Evolutionary conservation across 2,888 invertebrate species (phyloP), one percentile per base, ranked within the genome.

Genomic region (Eucera pruinosa): DNA sequence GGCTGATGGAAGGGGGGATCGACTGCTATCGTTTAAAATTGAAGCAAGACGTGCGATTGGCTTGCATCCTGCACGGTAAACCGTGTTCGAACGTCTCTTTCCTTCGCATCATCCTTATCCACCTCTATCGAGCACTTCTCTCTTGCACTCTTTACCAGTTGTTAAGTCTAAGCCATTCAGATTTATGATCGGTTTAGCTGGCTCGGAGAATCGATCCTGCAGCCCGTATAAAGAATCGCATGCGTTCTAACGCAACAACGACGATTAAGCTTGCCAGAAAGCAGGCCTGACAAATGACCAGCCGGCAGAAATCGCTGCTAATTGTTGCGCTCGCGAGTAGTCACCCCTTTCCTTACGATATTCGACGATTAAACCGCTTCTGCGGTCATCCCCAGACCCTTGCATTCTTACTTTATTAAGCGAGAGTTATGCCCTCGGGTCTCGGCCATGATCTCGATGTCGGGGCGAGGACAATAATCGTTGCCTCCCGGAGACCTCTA

Each of bases 131-230:
- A 54, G 13, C 2, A 11, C 11, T 20, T 43, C 25, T 20, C 39
- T n/a, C n/a, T 36, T 13, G 6, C 20, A 13, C 20, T n/a, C 20
- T 7, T n/a, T 13, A 2, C 23, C 60, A 33, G 45, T 50, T n/a
- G 76, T 78, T 76, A 15, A 61, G 27, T 64, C 54, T 84, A 86
- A 86, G 80, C 81, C 80, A 82, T 73, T 85, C 81, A 73, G 85
- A 89, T 89, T 89, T 89, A 88, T 81, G 87, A 87, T 88, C 86
- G 86, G 82, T 85, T 88, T 84, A 86, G 76, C 47, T 60, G 48
- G 62, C n/a, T 43, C 64, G 41, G 47, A 54, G 72, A 65, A 80
- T 83, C 83, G 80, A 81, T 83, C 66, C 66, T 47, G 74, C 65
- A 65, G 41, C n/a, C 48, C 45, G 54, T 43, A 39, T 57, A 48